phyloP scores from a whole-genome alignment of 1,140 invertebrate genomes.

The Panagrolaimus sp. region DNA sequence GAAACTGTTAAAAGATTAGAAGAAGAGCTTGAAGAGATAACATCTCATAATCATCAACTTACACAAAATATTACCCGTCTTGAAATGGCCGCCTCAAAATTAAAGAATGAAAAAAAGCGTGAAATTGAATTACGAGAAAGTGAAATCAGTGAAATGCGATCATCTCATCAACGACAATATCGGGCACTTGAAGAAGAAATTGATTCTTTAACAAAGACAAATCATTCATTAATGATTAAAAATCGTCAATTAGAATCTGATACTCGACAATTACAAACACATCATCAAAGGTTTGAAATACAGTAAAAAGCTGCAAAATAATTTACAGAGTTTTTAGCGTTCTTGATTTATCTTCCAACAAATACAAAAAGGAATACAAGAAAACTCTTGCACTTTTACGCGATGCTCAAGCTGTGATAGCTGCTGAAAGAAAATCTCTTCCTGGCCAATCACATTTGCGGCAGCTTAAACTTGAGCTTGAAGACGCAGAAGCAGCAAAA shows the following conservation, averaged over 20 bases:
- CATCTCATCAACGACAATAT: constrained; percentile 23
- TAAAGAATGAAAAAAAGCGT: constrained; percentile 19
- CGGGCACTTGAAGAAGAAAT: constrained; percentile 26
- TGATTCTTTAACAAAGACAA: constrained; percentile 22
- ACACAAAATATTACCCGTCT: constrained; percentile 27
- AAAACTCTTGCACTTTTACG: constrained; percentile 12
- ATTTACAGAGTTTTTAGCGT: constrained; percentile 22
- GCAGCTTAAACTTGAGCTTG: constrained; percentile 30
- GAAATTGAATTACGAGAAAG: constrained; percentile 23
- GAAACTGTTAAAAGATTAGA: constrained; percentile 7
- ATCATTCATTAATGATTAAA: constrained; percentile 27
- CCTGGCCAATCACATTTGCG: constrained; percentile 26
- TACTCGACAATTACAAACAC: constrained; percentile 26
- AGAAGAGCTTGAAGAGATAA: constrained; percentile 27
- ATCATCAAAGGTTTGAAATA: constrained; percentile 17
- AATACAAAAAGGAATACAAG: background rate
- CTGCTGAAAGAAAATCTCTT: constrained; percentile 17
- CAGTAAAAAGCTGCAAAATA: constrained; percentile 15
- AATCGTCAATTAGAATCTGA: constrained; percentile 27
- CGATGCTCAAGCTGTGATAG: constrained; percentile 6
- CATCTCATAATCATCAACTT: constrained; percentile 16
- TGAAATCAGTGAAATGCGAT: constrained; percentile 24
- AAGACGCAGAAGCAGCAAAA: constrained; percentile 32
- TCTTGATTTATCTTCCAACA: constrained; percentile 9
- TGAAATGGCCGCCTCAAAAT: constrained; percentile 24